These are phyloP conservation scores for Coleophora flavipennella DNA, from an alignment of 2,888 invertebrate genomes.

Conservation along the genomic window DNA sequence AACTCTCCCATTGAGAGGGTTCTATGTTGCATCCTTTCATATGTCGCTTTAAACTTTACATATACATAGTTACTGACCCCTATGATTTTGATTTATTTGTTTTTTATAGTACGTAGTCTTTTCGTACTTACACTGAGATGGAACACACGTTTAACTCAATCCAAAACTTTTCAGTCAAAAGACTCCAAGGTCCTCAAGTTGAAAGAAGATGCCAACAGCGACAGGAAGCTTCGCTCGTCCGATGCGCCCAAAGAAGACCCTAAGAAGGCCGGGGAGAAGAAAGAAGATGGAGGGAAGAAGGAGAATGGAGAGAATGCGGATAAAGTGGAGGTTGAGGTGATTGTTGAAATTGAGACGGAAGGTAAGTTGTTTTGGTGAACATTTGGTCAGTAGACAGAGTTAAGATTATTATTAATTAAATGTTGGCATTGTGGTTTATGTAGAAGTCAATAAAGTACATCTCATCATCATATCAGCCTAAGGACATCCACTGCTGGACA, in stretches of 20 bases:
- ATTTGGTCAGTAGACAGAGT: too few relatives aligned
- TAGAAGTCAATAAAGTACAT: too few relatives aligned
- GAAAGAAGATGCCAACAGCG: slow-evolving; percentile 41
- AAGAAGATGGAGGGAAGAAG: slow-evolving; percentile 16
- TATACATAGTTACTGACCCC: background rate
- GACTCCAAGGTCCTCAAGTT: slow-evolving; percentile 49
- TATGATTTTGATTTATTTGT: background rate
- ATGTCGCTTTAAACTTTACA: background rate
- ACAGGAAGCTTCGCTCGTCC: slow-evolving; percentile 47
- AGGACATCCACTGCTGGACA: too few relatives aligned
- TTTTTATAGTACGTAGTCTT: background rate
- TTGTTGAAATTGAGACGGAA: slow-evolving; percentile 34
- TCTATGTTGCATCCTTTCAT: too few relatives aligned
- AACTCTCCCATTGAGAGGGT: too few relatives aligned
- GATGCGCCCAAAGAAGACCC: slow-evolving; percentile 46
- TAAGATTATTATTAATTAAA: too few relatives aligned
- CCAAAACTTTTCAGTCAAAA: slow-evolving; percentile 40
- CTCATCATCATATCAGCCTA: too few relatives aligned
- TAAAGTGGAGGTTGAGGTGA: slow-evolving; percentile 33
- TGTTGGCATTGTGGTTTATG: too few relatives aligned
- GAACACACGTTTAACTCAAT: background rate
- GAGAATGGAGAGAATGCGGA: slow-evolving; percentile 18
- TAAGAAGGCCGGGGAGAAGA: slow-evolving; percentile 20
- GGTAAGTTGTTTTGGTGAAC: too few relatives aligned
- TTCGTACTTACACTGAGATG: too few relatives aligned